Conservation (phyloP, 2,888 invertebrate species). For the Eretmocerus hayati region DNA sequence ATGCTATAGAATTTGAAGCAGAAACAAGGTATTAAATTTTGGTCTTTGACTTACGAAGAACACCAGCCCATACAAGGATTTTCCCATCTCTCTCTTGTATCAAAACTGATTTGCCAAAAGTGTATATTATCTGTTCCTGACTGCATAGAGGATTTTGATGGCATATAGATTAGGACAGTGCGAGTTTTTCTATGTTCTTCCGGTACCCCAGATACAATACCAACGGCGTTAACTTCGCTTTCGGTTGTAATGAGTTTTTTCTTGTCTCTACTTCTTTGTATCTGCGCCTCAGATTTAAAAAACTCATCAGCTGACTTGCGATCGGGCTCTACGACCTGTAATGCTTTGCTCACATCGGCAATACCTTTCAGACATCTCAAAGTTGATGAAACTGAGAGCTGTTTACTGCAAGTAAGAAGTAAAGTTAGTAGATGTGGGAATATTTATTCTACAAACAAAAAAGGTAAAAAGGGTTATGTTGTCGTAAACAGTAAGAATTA, state of each 20-base stretch:
- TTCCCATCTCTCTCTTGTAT: constrained; percentile 94
- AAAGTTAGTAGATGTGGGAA: neutral
- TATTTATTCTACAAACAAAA: neutral
- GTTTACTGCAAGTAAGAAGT: constrained; percentile 6
- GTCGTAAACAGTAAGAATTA: constrained; percentile 5
- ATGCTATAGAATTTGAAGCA: too few species aligned
- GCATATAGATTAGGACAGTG: constrained; percentile 80
- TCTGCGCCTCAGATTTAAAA: neutral
- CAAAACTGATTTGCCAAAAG: constrained; percentile 94
- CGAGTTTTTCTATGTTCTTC: constrained; percentile 81
- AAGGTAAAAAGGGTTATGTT: constrained; percentile 14
- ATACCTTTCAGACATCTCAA: neutral
- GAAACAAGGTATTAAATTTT: neutral
- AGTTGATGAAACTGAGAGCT: constrained; percentile 4
- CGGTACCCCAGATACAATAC: constrained; percentile 76
- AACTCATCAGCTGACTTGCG: neutral
- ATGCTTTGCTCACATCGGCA: neutral
- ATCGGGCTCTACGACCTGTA: neutral
- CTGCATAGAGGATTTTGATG: constrained; percentile 94
- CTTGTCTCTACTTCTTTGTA: constrained; percentile 5
- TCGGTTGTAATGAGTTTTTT: constrained; percentile 55
- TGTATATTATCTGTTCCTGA: constrained; percentile 87
- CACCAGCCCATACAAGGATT: constrained; percentile 98
- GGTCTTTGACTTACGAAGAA: constrained; percentile 63
- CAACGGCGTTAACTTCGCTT: constrained; percentile 56